Percentiles rank a stretch among this genome's conserved stretches.
Conservation (phyloP, 2,113 vertebrate species). For the Lophius piscatorius region DNA sequence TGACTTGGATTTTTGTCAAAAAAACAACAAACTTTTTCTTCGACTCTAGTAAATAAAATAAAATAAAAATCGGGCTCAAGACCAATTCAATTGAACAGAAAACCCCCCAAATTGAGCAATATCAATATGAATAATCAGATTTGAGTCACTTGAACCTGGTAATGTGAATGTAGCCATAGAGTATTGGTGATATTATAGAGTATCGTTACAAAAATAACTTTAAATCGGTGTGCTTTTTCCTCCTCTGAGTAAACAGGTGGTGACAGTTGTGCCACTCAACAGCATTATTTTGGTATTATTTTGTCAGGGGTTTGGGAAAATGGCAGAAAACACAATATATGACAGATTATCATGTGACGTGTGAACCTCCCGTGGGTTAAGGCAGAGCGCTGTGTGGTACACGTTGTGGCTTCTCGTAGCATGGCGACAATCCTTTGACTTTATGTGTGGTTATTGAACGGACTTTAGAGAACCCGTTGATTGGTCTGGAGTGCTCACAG, state of each 20-base stretch:
- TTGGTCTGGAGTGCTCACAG: slow-evolving; percentile 54
- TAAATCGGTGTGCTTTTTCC: slow-evolving; percentile 52
- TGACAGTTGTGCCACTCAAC: slow-evolving; percentile 31
- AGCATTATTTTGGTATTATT: slow-evolving; percentile 56
- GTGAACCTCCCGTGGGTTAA: slow-evolving; percentile 65
- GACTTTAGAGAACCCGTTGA: slow-evolving; percentile 44
- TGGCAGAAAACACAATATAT: too few relatives aligned
- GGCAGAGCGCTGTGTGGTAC: slow-evolving; percentile 63
- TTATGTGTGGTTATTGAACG: slow-evolving; percentile 32
- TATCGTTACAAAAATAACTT: slow-evolving; percentile 70
- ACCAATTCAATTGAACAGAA: too few relatives aligned
- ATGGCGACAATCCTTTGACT: slow-evolving; percentile 63
- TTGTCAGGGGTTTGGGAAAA: slow-evolving; percentile 56
- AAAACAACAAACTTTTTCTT: too few relatives aligned
- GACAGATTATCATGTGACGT: slow-evolving; percentile 42
- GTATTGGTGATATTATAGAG: slow-evolving; percentile 33
- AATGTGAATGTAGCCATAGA: too few relatives aligned
- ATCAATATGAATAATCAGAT: too few relatives aligned
- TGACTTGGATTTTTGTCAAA: too few relatives aligned
- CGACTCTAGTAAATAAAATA: too few relatives aligned
- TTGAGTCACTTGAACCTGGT: too few relatives aligned
- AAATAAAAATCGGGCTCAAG: too few relatives aligned
- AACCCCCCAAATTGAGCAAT: too few relatives aligned
- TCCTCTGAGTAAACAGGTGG: slow-evolving; percentile 55
- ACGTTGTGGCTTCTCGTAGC: slow-evolving; percentile 41